Evolutionary conservation across 2,888 invertebrate species (phyloP).

Genomic region (Lasioglossum leucozonium): DNA sequence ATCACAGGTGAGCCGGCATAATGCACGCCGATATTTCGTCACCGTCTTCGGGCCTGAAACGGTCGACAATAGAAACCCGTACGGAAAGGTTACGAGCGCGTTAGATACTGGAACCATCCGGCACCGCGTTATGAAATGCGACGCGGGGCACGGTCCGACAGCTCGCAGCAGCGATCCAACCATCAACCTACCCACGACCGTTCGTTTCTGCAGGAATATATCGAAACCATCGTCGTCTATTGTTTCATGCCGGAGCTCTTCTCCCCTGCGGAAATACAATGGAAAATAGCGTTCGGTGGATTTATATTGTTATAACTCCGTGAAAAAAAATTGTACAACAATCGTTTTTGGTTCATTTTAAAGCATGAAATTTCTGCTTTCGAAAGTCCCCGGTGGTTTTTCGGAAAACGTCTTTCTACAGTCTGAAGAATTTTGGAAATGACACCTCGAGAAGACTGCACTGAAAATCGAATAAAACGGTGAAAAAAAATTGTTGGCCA

Average conservation of each 20-base stretch:
- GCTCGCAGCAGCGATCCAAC: neutral
- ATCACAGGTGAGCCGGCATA: constrained; percentile 69
- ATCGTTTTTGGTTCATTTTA: neutral
- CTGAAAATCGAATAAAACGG: too few relatives aligned
- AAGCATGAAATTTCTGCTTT: neutral
- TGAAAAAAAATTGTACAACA: neutral
- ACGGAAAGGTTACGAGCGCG: constrained; percentile 63
- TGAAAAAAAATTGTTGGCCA: too few relatives aligned
- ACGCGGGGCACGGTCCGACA: constrained; percentile 72
- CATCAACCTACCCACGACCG: constrained; percentile 41
- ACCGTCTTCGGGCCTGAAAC: constrained; percentile 64
- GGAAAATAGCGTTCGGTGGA: neutral
- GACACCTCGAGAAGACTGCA: too few relatives aligned
- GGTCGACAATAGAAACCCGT: constrained; percentile 82
- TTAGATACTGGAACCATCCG: constrained; percentile 44
- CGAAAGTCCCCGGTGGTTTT: too few relatives aligned
- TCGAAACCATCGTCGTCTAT: constrained; percentile 27
- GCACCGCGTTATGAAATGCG: constrained; percentile 79
- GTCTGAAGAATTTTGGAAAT: too few relatives aligned
- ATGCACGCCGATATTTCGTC: constrained; percentile 73
- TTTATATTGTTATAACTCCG: neutral
- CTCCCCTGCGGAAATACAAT: constrained; percentile 33
- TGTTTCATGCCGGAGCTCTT: constrained; percentile 17
- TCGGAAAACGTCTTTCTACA: too few relatives aligned
- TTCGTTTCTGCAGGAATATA: constrained; percentile 34